Percentiles rank a stretch among this genome's conserved stretches.
phyloP scores from a whole-genome alignment of 2,797 vertebrate genomes.

The Ispidina picta region DNA sequence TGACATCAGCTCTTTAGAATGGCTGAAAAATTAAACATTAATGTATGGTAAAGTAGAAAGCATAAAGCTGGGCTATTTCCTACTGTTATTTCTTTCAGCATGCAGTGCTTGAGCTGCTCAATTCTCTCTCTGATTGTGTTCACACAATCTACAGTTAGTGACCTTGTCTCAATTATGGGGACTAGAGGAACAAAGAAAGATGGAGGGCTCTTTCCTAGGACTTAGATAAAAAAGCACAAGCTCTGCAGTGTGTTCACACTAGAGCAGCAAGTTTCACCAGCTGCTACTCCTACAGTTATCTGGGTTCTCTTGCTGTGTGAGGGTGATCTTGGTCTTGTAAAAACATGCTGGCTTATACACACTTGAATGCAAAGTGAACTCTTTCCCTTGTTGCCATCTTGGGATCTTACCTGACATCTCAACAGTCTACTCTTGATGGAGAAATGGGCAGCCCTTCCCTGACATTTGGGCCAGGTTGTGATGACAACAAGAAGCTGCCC shows the following conservation, averaged over 20 bases:
- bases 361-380: background rate
- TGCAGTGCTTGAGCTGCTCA: background rate
- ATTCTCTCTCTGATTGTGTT: background rate
- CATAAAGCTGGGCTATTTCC: background rate
- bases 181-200: background rate
- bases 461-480: background rate
- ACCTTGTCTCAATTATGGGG: background rate
- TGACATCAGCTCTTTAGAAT: background rate
- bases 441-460: background rate
- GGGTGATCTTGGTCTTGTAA: background rate
- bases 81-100: conserved; percentile 9
- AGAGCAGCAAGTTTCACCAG: background rate
- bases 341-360: background rate
- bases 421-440: background rate
- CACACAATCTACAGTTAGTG: background rate
- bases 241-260: background rate
- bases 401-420: background rate
- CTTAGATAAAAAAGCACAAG: background rate
- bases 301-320: background rate
- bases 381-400: background rate
- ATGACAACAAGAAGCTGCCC: background rate
- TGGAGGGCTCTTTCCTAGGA: background rate
- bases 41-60: background rate
- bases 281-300: background rate
- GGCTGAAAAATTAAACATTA: conserved; percentile 1